Conservation (phyloP, 2,888 invertebrate genomes). For the Leptinotarsa haldemani region DNA sequence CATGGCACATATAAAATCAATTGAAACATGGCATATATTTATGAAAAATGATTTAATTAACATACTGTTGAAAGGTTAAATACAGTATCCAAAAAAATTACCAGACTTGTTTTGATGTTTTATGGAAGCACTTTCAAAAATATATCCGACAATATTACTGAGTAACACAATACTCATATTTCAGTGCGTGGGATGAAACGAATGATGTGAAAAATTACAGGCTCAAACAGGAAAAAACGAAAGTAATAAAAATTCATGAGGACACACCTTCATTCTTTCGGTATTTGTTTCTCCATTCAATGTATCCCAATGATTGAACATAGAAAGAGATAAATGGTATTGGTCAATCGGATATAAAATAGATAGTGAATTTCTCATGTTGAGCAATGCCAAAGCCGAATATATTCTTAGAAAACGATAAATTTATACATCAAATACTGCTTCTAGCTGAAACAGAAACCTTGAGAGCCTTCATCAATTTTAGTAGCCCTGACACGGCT, state of each 20-base stretch:
- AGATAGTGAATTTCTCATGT: background rate
- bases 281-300: conserved; percentile 13
- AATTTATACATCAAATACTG: background rate
- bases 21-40: too few species aligned
- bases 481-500: background rate
- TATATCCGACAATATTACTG: background rate
- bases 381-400: conserved; percentile 6
- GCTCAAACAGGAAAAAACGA: background rate
- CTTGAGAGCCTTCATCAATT: background rate
- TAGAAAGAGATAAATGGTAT: conserved; percentile 7
- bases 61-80: too few species aligned
- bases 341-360: background rate
- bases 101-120: too few species aligned
- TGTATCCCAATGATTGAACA: background rate
- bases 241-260: conserved; percentile 5
- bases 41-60: too few species aligned
- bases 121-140: too few species aligned
- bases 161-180: background rate
- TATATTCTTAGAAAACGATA: background rate
- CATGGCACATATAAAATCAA: too few species aligned
- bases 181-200: background rate
- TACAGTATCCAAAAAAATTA: too few species aligned
- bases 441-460: background rate
- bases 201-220: conserved; percentile 5
- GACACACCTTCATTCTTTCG: conserved; percentile 7